Evolutionary conservation across 2,797 vertebrate species (phyloP), one percentile per base, ranked within the genome.

Genomic region (Crocodylus rhombifer): DNA sequence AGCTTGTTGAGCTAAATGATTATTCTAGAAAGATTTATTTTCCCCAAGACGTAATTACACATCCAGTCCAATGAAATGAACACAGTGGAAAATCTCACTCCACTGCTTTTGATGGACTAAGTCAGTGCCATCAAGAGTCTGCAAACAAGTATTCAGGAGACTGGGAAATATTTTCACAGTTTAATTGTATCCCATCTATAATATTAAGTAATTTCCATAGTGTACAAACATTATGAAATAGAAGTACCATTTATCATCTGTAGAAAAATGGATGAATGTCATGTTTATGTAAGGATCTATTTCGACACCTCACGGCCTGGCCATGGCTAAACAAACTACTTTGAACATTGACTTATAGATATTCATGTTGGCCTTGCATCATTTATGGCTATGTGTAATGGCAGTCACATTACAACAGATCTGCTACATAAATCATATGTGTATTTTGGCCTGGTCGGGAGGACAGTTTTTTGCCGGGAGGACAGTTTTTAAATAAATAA

Each of bases 1-100:
- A 95, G 56, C 69, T 83, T 89, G 94, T 93, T 96, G 94, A 96
- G 80, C 73, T 92, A 79, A 92, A 88, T 79, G 84, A 91, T 95
- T 95, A 90, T 94, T 93, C 86, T 89, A 89, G 90, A 94, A 95
- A 94, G 96, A 97, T 97, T 96, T 96, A 95, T 97, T 95, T 97
- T 79, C 76, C 88, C 91, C 88, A 73, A 87, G 77, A 92, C 0
- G 21, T 80, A 95, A 87, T 95, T 93, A 85, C 87, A 85, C 81
- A 84, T n/a, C 77, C 63, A 87, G 81, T 26, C 23, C 81, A 71
- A 28, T 73, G 75, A 89, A 96, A 96, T 87, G 81, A 95, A 91
- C 87, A 67, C 93, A 97, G 92, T 95, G 93, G 95, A 95, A 97
- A 97, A 94, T 95, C 93, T 96, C 94, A 90, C 84, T 84, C 86